Evolutionary conservation across 2,888 invertebrate species (phyloP), one percentile per base, ranked within the genome.

Genomic region (Volucella bombylans): DNA sequence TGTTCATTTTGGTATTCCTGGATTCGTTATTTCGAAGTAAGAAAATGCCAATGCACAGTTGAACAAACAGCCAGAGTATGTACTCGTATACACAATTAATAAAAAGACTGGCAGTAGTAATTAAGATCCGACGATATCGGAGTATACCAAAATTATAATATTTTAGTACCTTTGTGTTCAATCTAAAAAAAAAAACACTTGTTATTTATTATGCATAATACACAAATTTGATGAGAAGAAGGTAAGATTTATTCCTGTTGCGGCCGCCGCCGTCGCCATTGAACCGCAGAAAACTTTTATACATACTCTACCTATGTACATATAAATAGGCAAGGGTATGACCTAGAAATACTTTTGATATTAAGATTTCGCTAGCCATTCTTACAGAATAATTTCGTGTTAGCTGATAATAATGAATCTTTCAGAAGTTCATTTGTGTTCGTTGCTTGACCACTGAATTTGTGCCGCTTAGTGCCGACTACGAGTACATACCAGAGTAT

Each of bases 361-460:
- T 14, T 54, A 55, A 59, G 47, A 64, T 45, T 49, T 69, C 49
- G 18, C 67, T 55, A 50, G 49, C 8, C 64, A 52, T 57, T 76
- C 52, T 39, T 62, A 41, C 18, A 14, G 39, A 45, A 59, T 64
- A 59, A 62, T 50, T 72, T 57, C 67, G 62, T 72, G 72, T 62
- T 62, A 64, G 41, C 50, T 64, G 23, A 67, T 69, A 82, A 59
- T 74, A 78, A 68, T 73, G 72, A 78, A 45, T 78, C 49, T 78
- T 68, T 78, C 73, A 78, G 74, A 82, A 79, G 68, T 64, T 81
- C 55, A 55, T 74, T 78, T 47, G 49, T 54, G 62, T 52, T 77
- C 38, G 47, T 72, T 50, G 49, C 38, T 54, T 45, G 74, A 45
- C 47, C 54, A 45, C 54, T 72, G 52, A 14, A 23, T 50, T 10